These are phyloP conservation scores for Cyphomyrus discorhynchus DNA, from an alignment of 2,113 vertebrate species.

Conservation along the genomic window DNA sequence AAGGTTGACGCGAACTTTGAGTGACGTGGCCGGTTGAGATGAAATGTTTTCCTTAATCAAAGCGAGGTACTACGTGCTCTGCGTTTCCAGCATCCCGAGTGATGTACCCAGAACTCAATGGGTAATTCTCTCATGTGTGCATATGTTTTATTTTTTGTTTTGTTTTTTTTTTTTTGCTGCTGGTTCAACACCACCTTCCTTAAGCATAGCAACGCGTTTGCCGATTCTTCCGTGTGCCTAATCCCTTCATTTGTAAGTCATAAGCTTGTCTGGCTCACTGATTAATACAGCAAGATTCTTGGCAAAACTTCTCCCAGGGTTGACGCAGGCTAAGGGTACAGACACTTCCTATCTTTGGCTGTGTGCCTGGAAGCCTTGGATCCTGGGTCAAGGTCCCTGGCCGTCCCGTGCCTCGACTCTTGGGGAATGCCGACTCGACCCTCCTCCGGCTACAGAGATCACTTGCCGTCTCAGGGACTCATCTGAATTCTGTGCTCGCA, in stretches of 20 bases:
- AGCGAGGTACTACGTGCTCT: neutral
- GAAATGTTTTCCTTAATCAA: neutral
- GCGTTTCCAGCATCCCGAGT: neutral
- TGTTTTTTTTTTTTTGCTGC: neutral
- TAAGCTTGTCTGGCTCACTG: neutral
- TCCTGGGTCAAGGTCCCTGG: neutral
- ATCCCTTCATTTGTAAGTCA: neutral
- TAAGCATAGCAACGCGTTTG: neutral
- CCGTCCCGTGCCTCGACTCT: neutral
- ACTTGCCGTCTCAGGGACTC: slow-evolving; percentile 33
- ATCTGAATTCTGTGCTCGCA: slow-evolving; percentile 56
- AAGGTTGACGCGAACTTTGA: neutral
- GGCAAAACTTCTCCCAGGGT: neutral
- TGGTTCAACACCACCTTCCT: neutral
- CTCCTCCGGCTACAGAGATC: neutral
- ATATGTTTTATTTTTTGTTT: neutral
- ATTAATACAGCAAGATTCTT: neutral
- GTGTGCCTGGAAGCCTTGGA: neutral
- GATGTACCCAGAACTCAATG: neutral
- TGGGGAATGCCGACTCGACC: neutral
- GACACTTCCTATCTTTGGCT: neutral
- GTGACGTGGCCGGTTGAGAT: neutral
- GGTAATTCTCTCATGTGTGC: neutral
- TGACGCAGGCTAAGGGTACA: neutral
- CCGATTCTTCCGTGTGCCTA: neutral